Percentiles rank a stretch among this genome's conserved stretches.
Evolutionary conservation across 1,140 invertebrate species (phyloP).

Genomic region (Bombus fervidus): DNA sequence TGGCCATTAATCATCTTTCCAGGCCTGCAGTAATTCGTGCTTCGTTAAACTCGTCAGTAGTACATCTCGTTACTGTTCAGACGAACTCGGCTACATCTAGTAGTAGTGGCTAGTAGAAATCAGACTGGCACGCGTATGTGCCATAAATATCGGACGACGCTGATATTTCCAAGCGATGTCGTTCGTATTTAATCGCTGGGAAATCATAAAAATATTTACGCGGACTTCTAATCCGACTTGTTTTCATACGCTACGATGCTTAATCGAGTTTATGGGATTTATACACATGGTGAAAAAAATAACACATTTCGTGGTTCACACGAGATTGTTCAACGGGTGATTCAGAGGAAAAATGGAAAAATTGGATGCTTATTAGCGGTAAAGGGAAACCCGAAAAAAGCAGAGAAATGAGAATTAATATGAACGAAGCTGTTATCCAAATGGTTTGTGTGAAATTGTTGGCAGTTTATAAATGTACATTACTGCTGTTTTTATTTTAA

Average conservation of each 20-base stretch:
- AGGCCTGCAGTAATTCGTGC: too few species aligned
- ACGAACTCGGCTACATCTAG: not conserved
- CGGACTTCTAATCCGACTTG: not conserved
- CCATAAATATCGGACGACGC: too few species aligned
- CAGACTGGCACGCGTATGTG: not conserved
- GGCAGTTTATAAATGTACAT: not conserved
- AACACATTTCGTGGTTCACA: not conserved
- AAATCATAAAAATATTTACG: not conserved
- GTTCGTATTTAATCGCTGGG: not conserved
- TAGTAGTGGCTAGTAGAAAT: not conserved
- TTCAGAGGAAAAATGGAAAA: not conserved
- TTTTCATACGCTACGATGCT: not conserved
- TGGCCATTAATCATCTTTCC: too few species aligned
- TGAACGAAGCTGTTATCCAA: not conserved
- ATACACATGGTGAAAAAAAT: not conserved
- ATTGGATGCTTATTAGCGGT: not conserved
- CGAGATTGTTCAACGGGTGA: not conserved
- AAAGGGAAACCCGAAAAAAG: not conserved
- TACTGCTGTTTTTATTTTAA: not conserved
- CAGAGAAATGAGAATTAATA: not conserved
- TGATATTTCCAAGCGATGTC: not conserved
- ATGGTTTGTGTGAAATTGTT: not conserved
- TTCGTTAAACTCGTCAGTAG: slow-evolving; percentile 21
- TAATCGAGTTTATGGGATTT: not conserved
- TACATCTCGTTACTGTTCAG: not conserved